Percentiles rank a stretch among this genome's conserved stretches.
These are phyloP conservation scores for Euleptes europaea DNA, from an alignment of 2,113 vertebrate species.

Conservation along the genomic window DNA sequence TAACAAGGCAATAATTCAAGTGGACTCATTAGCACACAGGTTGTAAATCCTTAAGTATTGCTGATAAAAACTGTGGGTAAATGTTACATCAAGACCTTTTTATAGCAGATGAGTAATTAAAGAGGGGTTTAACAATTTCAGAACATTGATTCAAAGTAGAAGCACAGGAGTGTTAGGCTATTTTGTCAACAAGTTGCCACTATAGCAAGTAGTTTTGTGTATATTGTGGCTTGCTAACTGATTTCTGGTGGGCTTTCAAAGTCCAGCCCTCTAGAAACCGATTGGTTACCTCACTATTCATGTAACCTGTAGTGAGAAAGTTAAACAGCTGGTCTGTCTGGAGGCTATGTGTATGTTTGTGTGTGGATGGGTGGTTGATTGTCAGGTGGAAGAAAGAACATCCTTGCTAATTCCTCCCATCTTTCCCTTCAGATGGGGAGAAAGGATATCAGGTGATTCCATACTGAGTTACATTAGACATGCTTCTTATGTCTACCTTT, in stretches of 20 bases:
- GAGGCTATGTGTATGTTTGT: too few species aligned
- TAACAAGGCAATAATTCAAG: not conserved
- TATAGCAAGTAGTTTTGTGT: not conserved
- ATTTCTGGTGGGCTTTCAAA: not conserved
- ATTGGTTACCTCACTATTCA: too few species aligned
- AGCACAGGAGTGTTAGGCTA: not conserved
- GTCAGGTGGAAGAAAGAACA: too few species aligned
- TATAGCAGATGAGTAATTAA: conserved; percentile 10
- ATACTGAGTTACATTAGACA: too few species aligned
- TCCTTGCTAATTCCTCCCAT: too few species aligned
- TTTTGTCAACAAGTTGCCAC: not conserved
- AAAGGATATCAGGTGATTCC: too few species aligned
- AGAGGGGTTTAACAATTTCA: not conserved
- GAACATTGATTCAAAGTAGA: fast-evolving
- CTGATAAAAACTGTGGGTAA: conserved; percentile 19
- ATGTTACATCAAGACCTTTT: not conserved
- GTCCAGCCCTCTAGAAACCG: too few species aligned
- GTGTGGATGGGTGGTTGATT: too few species aligned
- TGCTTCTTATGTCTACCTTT: too few species aligned
- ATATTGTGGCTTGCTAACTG: not conserved
- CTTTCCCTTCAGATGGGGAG: too few species aligned
- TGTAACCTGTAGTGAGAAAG: too few species aligned
- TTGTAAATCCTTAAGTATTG: conserved; percentile 10
- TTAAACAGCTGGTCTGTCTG: too few species aligned
- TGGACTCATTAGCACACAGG: not conserved